These are phyloP conservation scores for Liopterus haemorrhoidalis DNA, from an alignment of 2,888 invertebrate genomes.

Conservation along the genomic window DNA sequence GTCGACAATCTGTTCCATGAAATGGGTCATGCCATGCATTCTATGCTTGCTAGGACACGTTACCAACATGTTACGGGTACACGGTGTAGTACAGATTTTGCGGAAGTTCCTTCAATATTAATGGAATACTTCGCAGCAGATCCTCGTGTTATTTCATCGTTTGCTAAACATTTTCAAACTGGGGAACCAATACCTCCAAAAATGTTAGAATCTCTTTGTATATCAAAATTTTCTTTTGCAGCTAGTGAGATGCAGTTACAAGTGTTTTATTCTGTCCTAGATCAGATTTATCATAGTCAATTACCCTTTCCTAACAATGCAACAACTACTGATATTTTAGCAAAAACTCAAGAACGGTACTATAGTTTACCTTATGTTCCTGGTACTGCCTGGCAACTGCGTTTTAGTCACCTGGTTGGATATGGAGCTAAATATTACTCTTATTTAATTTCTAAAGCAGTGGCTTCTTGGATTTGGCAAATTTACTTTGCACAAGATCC, in stretches of 20 bases:
- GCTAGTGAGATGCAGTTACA: slow-evolving; percentile 81
- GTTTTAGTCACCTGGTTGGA: slow-evolving; percentile 94
- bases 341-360: slow-evolving; percentile 71
- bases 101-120: slow-evolving; percentile 96
- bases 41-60: slow-evolving; percentile 90
- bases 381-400: slow-evolving; percentile 92
- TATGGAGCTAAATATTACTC: slow-evolving; percentile 99
- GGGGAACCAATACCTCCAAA: slow-evolving; percentile 75
- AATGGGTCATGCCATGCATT: slow-evolving; percentile 98
- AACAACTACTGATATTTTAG: slow-evolving; percentile 69
- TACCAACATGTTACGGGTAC: slow-evolving; percentile 98
- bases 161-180: slow-evolving; percentile 88
- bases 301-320: slow-evolving; percentile 46
- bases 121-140: slow-evolving; percentile 97
- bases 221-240: slow-evolving; percentile 79
- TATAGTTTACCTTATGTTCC: slow-evolving; percentile 81
- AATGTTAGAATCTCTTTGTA: slow-evolving; percentile 72
- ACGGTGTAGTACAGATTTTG: slow-evolving; percentile 94
- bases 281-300: slow-evolving; percentile 79
- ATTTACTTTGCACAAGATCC: slow-evolving; percentile 75
- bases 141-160: slow-evolving; percentile 73
- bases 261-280: slow-evolving; percentile 86
- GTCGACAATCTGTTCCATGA: slow-evolving; percentile 98
- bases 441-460: slow-evolving; percentile 89
- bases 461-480: slow-evolving; percentile 92